phyloP scores from a whole-genome alignment of 2,888 invertebrate species.

The Netelia melanura region DNA sequence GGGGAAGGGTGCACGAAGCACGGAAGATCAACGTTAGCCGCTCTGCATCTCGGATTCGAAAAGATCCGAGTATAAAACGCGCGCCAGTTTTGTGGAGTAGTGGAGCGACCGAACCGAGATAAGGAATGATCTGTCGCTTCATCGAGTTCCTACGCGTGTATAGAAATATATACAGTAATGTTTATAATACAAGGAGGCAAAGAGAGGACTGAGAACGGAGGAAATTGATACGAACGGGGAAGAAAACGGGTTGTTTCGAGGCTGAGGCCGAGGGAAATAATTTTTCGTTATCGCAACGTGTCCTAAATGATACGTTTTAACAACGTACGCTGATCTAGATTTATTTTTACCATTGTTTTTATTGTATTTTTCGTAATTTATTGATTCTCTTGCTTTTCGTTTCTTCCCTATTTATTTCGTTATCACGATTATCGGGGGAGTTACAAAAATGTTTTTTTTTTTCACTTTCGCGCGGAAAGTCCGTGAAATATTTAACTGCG shows the following conservation, averaged over 20 bases:
- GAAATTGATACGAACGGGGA: not conserved
- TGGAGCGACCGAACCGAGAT: slow-evolving; percentile 17
- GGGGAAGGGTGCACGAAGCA: not conserved
- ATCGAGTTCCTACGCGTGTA: slow-evolving; percentile 1
- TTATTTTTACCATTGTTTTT: too few relatives aligned
- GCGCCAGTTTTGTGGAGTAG: slow-evolving; percentile 6
- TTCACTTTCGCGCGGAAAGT: too few relatives aligned
- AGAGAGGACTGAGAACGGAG: not conserved
- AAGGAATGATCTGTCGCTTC: slow-evolving; percentile 53
- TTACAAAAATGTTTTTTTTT: too few relatives aligned
- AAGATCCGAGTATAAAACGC: slow-evolving; percentile 48
- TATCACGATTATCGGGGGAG: too few relatives aligned
- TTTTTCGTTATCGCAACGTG: too few relatives aligned
- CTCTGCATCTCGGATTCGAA: slow-evolving; percentile 58
- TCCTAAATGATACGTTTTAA: too few relatives aligned
- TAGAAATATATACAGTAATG: not conserved
- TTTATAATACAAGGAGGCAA: slow-evolving; percentile 18
- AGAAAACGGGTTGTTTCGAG: not conserved
- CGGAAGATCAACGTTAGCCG: slow-evolving; percentile 36
- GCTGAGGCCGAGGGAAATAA: too few relatives aligned
- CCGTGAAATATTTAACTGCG: too few relatives aligned
- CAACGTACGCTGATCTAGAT: too few relatives aligned
- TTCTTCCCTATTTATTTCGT: too few relatives aligned
- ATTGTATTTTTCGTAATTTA: too few relatives aligned
- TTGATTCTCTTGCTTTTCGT: too few relatives aligned